These are phyloP conservation scores for Diaphora mendica DNA, from an alignment of 2,888 invertebrate species.

Conservation along the genomic window DNA sequence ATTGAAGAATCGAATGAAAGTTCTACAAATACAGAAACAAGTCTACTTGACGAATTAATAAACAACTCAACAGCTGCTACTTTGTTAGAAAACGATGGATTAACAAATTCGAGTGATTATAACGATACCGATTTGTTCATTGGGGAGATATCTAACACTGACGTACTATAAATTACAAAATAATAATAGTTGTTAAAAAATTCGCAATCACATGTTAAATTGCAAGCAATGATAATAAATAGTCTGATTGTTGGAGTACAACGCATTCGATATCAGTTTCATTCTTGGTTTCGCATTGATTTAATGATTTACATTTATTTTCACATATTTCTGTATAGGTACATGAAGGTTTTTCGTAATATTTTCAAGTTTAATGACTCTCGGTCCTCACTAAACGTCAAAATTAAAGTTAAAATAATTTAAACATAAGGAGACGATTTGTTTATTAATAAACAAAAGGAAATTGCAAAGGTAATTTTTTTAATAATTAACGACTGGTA, in stretches of 20 bases:
- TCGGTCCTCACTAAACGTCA: no score
- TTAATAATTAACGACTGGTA: neutral
- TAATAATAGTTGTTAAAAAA: neutral
- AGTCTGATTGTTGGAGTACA: neutral
- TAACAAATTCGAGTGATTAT: neutral
- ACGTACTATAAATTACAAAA: neutral
- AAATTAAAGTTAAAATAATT: no score
- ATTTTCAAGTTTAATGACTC: neutral
- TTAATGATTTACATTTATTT: neutral
- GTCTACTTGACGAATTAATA: slow-evolving; percentile 19
- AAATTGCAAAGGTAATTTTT: neutral
- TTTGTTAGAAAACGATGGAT: slow-evolving; percentile 14
- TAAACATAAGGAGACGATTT: no score
- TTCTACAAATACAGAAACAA: slow-evolving; percentile 19
- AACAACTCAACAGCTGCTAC: slow-evolving; percentile 1
- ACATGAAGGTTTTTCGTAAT: neutral
- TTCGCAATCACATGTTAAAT: neutral
- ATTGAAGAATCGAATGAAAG: slow-evolving; percentile 32
- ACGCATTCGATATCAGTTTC: neutral
- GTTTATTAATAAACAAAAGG: neutral
- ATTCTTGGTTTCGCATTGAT: neutral
- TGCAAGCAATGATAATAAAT: neutral
- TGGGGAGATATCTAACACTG: slow-evolving; percentile 26
- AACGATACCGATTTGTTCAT: slow-evolving; percentile 27
- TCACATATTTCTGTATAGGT: neutral